These are phyloP conservation scores for Matsumurasca onukii DNA, from an alignment of 1,140 invertebrate species.

Conservation along the genomic window DNA sequence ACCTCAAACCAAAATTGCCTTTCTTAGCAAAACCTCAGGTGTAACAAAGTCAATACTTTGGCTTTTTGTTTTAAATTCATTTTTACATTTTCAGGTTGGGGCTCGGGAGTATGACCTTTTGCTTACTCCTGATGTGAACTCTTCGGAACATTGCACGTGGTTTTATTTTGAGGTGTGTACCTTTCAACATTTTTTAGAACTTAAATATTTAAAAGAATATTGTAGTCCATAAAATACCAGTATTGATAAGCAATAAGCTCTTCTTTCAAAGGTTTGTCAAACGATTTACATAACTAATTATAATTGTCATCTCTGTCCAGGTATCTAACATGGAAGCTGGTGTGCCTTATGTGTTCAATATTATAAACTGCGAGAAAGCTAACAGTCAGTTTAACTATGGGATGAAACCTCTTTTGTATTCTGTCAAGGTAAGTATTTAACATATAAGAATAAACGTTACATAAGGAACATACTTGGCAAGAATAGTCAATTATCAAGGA, in stretches of 20 bases:
- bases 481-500: too few species aligned
- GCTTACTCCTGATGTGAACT: slow-evolving; percentile 84
- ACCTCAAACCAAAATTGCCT: too few species aligned
- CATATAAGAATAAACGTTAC: too few species aligned
- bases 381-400: slow-evolving; percentile 91
- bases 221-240: too few species aligned
- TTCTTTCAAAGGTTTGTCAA: background rate
- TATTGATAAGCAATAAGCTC: too few species aligned
- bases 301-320: too few species aligned
- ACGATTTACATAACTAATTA: background rate
- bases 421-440: slow-evolving; percentile 71
- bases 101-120: slow-evolving; percentile 83
- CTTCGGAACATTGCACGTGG: slow-evolving; percentile 80
- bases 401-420: slow-evolving; percentile 91
- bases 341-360: slow-evolving; percentile 80
- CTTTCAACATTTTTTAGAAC: background rate
- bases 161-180: slow-evolving; percentile 80
- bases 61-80: too few species aligned
- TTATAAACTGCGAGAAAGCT: slow-evolving; percentile 87
- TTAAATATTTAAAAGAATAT: too few species aligned
- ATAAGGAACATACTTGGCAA: too few species aligned
- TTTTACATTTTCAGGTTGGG: slow-evolving; percentile 60
- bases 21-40: too few species aligned
- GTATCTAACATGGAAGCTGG: slow-evolving; percentile 77
- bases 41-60: too few species aligned